These are phyloP conservation scores for Dynastes grantii DNA, from an alignment of 2,888 invertebrate species.

Conservation along the genomic window DNA sequence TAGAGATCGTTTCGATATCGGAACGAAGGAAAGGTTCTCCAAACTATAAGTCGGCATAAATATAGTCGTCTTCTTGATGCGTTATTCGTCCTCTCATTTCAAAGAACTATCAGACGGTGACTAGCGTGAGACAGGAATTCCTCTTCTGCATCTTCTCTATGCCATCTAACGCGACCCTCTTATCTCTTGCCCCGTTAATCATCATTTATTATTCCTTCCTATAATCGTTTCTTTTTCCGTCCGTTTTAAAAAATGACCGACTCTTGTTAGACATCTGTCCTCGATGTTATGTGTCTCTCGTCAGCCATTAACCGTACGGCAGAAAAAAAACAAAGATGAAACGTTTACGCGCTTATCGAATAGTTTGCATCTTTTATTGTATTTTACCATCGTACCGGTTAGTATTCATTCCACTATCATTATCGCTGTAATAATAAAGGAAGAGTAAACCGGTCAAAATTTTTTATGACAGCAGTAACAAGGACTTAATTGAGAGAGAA, in stretches of 20 bases:
- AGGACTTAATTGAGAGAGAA: constrained; percentile 28
- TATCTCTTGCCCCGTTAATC: constrained; percentile 61
- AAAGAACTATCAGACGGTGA: constrained; percentile 50
- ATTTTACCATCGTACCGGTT: constrained; percentile 14
- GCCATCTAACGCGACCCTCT: constrained; percentile 47
- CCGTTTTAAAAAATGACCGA: constrained; percentile 59
- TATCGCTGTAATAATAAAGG: constrained; percentile 9
- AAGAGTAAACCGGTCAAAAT: constrained; percentile 2
- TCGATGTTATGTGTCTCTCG: constrained; percentile 13
- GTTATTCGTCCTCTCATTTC: constrained; percentile 33
- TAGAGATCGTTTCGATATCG: constrained; percentile 26
- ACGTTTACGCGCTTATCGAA: constrained; percentile 45
- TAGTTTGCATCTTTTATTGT: constrained; percentile 44
- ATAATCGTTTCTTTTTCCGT: constrained; percentile 62
- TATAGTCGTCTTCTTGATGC: constrained; percentile 41
- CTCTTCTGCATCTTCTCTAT: constrained; percentile 48
- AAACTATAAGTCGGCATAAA: constrained; percentile 35
- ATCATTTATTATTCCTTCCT: constrained; percentile 65
- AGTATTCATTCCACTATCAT: background rate
- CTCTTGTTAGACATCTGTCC: constrained; percentile 60
- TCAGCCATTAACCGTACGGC: constrained; percentile 10
- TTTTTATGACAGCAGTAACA: constrained; percentile 33
- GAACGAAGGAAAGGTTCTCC: background rate
- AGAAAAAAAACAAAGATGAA: constrained; percentile 10
- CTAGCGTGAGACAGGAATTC: constrained; percentile 68